Conservation (phyloP, 1,140 invertebrate species). For the Drosophila baimaii region DNA sequence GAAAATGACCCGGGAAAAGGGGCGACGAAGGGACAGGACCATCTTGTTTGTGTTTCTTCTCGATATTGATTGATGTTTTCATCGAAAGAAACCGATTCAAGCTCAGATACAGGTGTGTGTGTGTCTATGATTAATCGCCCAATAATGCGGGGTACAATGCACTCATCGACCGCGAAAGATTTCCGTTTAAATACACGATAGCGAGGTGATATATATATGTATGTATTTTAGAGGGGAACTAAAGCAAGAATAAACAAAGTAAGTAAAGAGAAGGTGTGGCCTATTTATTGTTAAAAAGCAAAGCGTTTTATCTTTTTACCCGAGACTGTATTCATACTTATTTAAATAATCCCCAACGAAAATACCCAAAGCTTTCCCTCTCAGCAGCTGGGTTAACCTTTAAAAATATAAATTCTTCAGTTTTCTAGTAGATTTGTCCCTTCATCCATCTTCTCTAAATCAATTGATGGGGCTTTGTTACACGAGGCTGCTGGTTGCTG, state of each 20-base stretch:
- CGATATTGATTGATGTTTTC: constrained; percentile 44
- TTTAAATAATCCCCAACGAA: not conserved
- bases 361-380: too few relatives aligned
- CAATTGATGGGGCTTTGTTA: not conserved
- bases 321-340: not conserved
- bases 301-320: not conserved
- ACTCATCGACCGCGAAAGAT: constrained; percentile 10
- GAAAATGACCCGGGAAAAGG: constrained; percentile 11
- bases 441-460: not conserved
- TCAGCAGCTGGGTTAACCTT: not conserved
- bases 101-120: constrained; percentile 24
- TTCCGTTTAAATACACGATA: not conserved
- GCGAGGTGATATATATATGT: constrained; percentile 12
- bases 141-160: constrained; percentile 34
- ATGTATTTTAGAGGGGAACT: constrained; percentile 6
- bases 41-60: constrained; percentile 34
- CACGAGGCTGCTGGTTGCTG: not conserved
- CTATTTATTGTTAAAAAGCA: not conserved
- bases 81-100: constrained; percentile 2
- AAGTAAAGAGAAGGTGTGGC: not conserved
- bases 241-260: not conserved
- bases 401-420: not conserved
- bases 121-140: constrained; percentile 34
- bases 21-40: not conserved
- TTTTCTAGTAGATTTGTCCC: not conserved